Evolutionary conservation across 2,888 invertebrate species (phyloP).

Genomic region (Phyllotreta striolata): DNA sequence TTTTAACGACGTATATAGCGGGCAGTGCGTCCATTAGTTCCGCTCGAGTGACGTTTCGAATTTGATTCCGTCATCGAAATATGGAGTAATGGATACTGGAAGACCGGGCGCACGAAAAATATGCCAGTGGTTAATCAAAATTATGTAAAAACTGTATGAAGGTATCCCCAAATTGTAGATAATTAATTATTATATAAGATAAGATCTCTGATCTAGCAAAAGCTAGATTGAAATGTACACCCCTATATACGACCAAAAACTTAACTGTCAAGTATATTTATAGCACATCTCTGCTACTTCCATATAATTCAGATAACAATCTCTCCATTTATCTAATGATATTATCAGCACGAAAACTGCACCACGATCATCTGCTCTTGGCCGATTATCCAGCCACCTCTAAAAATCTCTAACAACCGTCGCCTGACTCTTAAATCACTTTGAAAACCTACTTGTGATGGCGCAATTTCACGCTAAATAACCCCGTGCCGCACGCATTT

Average conservation of each 20-base stretch:
- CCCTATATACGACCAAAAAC: background rate
- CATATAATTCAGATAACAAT: too few relatives aligned
- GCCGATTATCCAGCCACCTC: background rate
- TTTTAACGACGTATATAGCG: conserved; percentile 24
- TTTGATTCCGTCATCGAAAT: conserved; percentile 17
- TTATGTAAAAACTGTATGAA: too few relatives aligned
- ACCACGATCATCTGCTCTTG: conserved; percentile 4
- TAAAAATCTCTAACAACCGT: background rate
- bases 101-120: background rate
- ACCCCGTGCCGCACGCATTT: conserved; percentile 49
- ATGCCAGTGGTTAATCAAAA: background rate
- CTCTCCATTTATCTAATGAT: too few relatives aligned
- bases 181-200: too few relatives aligned
- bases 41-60: conserved; percentile 32
- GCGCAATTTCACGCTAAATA: conserved; percentile 53
- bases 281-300: background rate
- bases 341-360: background rate
- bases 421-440: conserved; percentile 20
- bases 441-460: conserved; percentile 37
- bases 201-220: too few relatives aligned
- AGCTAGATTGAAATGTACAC: too few relatives aligned
- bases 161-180: too few relatives aligned
- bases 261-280: conserved; percentile 1
- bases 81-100: too few relatives aligned
- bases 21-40: conserved; percentile 31